Percentiles rank a stretch among this genome's conserved stretches.
Evolutionary conservation across 2,888 invertebrate genomes (phyloP).

Genomic region (Tetanocera ferruginea): DNA sequence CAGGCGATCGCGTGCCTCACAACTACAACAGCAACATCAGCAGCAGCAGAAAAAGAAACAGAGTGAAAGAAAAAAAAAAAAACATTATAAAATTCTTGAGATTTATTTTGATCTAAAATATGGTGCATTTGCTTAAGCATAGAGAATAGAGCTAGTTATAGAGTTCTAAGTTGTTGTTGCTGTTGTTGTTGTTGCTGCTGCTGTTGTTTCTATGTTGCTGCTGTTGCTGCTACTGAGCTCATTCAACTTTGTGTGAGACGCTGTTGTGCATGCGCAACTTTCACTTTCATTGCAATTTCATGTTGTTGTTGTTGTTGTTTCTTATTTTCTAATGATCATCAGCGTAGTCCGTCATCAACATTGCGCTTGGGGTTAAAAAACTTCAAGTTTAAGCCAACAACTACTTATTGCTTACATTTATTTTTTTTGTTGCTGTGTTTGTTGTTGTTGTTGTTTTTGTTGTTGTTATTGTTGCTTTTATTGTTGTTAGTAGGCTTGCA

Average conservation of each 20-base stretch:
- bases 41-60: background rate
- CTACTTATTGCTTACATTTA: background rate
- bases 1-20: constrained; percentile 25
- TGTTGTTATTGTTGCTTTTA: background rate
- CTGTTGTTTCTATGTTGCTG: background rate
- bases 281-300: constrained; percentile 32
- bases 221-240: constrained; percentile 4
- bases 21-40: background rate
- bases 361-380: constrained; percentile 27
- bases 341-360: constrained; percentile 14
- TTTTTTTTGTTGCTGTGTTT: background rate
- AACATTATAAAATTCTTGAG: too few species aligned
- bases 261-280: constrained; percentile 19
- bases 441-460: background rate
- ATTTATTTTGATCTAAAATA: background rate
- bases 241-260: constrained; percentile 28
- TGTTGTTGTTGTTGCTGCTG: constrained; percentile 7
- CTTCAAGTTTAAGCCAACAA: constrained; percentile 26
- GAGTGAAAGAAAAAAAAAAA: too few species aligned
- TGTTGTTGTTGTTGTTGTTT: background rate
- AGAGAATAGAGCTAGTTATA: background rate
- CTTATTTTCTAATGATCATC: background rate
- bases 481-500: background rate
- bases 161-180: background rate
- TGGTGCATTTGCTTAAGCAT: background rate